Evolutionary conservation across 1,140 invertebrate species (phyloP).

Genomic region (Drosophila teissieri): DNA sequence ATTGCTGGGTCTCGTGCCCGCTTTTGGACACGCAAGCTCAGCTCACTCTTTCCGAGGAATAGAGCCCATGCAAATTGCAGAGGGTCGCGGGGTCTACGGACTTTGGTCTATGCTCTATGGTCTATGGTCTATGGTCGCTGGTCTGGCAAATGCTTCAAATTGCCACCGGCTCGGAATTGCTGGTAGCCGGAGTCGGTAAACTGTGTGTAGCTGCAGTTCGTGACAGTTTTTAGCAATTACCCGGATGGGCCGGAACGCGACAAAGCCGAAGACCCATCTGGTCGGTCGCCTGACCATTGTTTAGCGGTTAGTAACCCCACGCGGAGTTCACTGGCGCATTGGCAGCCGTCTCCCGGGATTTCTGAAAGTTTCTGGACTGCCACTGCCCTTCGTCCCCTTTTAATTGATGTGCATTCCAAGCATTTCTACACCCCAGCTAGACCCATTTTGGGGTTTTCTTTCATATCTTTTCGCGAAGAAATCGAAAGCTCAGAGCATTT

Average conservation of each 20-base stretch:
- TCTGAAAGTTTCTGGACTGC: constrained; percentile 1
- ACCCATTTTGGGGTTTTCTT: constrained; percentile 11
- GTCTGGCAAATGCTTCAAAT: constrained; percentile 46
- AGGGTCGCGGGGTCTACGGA: constrained; percentile 32
- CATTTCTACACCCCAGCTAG: constrained; percentile 22
- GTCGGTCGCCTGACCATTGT: constrained; percentile 64
- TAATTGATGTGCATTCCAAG: constrained; percentile 2
- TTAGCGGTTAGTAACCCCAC: constrained; percentile 65
- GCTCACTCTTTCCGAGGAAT: constrained; percentile 43
- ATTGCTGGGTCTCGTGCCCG: constrained; percentile 53
- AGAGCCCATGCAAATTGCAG: constrained; percentile 62
- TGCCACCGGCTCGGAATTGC: constrained; percentile 39
- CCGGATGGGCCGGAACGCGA: constrained; percentile 24
- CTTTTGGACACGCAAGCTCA: constrained; percentile 62
- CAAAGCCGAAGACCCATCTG: constrained; percentile 40
- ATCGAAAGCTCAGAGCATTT: constrained; percentile 64
- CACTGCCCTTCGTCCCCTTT: neutral
- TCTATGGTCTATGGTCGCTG: constrained; percentile 9
- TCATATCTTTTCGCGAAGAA: constrained; percentile 49
- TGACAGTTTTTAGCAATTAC: constrained; percentile 78
- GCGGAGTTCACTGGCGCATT: neutral
- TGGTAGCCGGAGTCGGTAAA: constrained; percentile 58
- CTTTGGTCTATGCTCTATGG: constrained; percentile 3
- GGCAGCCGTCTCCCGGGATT: neutral
- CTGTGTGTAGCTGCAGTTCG: constrained; percentile 66